A percentile compares a stretch with the other conserved stretches of the same genome.
phyloP scores from a whole-genome alignment of 2,113 vertebrate genomes.

The Grus americana region DNA sequence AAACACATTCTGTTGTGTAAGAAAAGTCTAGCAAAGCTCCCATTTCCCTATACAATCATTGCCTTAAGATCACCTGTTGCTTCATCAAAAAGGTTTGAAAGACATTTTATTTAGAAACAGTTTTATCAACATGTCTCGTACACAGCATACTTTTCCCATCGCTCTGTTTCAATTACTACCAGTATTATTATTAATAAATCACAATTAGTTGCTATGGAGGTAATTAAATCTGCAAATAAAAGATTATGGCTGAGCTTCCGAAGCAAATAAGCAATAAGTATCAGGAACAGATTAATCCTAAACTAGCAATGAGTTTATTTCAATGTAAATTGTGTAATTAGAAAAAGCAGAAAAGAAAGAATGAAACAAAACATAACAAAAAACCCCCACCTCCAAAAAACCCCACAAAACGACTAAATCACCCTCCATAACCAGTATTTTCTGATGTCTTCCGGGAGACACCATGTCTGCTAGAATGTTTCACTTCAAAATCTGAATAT shows the following conservation, averaged over 20 bases:
- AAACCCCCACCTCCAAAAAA: background rate
- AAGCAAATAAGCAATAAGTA: background rate
- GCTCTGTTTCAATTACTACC: background rate
- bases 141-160: background rate
- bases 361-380: background rate
- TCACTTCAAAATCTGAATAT: background rate
- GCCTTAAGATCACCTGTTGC: background rate
- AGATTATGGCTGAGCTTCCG: background rate
- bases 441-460: background rate
- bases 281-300: background rate
- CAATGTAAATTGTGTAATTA: background rate
- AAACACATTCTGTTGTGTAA: background rate
- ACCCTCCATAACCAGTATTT: background rate
- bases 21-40: background rate
- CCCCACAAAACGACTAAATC: background rate
- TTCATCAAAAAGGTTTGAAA: background rate
- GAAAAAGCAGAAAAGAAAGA: background rate
- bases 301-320: background rate
- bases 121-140: background rate
- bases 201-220: background rate
- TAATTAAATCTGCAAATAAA: constrained; percentile 10
- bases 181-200: background rate
- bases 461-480: background rate
- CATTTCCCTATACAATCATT: background rate
- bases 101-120: background rate